Percentiles rank a stretch among this genome's conserved stretches.
phyloP scores from a whole-genome alignment of 2,113 vertebrate species.

The Tachysurus vachellii region DNA sequence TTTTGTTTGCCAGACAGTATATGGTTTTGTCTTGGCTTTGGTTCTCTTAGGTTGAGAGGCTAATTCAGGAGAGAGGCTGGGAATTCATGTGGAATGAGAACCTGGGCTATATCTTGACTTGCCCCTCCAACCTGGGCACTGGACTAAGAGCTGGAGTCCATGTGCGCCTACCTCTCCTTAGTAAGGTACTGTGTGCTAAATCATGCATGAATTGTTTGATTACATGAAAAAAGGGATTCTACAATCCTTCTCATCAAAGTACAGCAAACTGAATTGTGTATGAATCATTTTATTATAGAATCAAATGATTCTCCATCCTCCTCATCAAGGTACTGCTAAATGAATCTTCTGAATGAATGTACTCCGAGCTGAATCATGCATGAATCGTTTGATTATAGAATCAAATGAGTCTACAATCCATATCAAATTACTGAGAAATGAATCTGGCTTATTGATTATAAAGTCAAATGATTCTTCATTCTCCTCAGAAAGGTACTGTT shows the following conservation, averaged over 20 bases:
- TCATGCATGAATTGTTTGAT: neutral
- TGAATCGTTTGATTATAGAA: neutral
- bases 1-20: neutral
- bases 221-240: neutral
- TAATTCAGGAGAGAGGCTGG: constrained; percentile 90
- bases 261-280: neutral
- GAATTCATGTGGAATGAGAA: constrained; percentile 96
- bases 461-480: neutral
- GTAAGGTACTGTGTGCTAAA: constrained; percentile 73
- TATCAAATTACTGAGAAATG: neutral
- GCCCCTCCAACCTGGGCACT: constrained; percentile 89
- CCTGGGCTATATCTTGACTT: constrained; percentile 87
- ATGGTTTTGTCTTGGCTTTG: neutral
- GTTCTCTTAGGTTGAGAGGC: constrained; percentile 79
- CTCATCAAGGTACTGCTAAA: constrained; percentile 79
- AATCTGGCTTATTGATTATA: neutral
- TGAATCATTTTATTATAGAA: neutral
- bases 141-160: constrained; percentile 89
- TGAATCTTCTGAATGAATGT: constrained; percentile 67
- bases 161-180: constrained; percentile 81
- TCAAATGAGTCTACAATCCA: neutral
- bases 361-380: constrained; percentile 3
- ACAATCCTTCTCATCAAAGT: neutral
- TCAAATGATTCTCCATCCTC: neutral
- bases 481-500: neutral